Evolutionary conservation across 2,797 vertebrate species (phyloP), one percentile per base, ranked within the genome.

Genomic region (Etheostoma nigrum): DNA sequence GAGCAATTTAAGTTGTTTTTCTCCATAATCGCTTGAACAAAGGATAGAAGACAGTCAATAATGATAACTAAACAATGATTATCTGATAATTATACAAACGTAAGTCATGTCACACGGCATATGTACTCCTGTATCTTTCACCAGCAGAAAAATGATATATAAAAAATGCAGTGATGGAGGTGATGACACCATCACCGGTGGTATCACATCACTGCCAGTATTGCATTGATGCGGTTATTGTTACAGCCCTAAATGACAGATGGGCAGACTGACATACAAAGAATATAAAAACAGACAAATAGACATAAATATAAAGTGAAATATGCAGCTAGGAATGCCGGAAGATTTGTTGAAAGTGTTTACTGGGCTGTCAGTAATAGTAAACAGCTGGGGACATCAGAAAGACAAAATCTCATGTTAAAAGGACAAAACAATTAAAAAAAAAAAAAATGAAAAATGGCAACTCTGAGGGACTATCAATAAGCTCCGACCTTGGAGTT

Each of bases 401-500:
- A 40, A 14, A 79, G 67, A 84, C 70, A 75, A 67, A 81, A 83
- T 80, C 57, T 67, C 25, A 16, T 60, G 58, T 52, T 53, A 61
- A 74, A 78, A 44, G 63, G 45, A 55, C 49, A 42, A 72, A 55
- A 49, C 64, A 76, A 67, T 45, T 27, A 21, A 36, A 67, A 55
- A 86, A 60, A 86, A 60, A 23, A 45, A 69, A 55, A 86, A 60
- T 25, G n/a, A 82, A 69, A 66, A 57, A 83, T 74, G 47, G 68
- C 51, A 74, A 82, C 85, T 30, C 65, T 13, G 10, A 52, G 49
- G 14, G 49, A 83, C 86, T 77, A 88, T 89, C 89, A 91, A 80
- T 86, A 88, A 84, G 61, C 74, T 76, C 53, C 85, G 88, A 94
- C 92, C 91, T 91, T 92, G 89, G 72, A 83, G 68, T 84, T 86